A percentile compares a stretch with the other conserved stretches of the same genome.
phyloP scores from a whole-genome alignment of 2,113 vertebrate species.

The Pangasianodon gigas region DNA sequence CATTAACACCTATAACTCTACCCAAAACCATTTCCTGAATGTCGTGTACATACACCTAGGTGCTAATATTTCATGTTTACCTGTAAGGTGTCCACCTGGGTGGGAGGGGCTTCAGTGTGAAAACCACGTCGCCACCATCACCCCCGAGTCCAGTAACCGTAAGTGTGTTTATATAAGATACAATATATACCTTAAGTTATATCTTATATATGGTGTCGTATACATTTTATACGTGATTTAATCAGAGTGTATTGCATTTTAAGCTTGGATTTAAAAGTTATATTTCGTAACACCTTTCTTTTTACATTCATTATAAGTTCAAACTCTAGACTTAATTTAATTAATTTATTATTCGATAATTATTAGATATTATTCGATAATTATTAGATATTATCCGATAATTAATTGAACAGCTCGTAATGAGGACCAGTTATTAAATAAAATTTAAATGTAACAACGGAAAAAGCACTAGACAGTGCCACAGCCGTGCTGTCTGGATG shows the following conservation, averaged over 20 bases:
- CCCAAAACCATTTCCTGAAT: background rate
- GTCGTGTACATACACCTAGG: background rate
- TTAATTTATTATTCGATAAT: background rate
- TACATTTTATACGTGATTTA: background rate
- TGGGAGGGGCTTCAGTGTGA: slow-evolving; percentile 58
- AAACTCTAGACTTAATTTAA: background rate
- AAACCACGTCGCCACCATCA: background rate
- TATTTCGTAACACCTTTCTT: background rate
- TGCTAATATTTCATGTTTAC: background rate
- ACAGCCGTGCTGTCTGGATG: background rate
- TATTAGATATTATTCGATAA: background rate
- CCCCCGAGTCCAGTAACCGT: slow-evolving; percentile 40
- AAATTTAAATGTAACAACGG: background rate
- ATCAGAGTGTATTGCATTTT: background rate
- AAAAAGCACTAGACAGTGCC: too few relatives aligned
- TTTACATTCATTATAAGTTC: background rate
- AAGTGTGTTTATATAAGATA: slow-evolving; percentile 25
- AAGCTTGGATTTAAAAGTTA: too few relatives aligned
- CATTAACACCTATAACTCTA: background rate
- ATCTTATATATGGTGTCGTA: background rate
- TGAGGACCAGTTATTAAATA: background rate
- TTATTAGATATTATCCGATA: background rate
- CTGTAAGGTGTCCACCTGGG: slow-evolving; percentile 54
- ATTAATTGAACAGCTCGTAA: background rate
- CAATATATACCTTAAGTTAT: background rate